Base-by-base conservation (phyloP, 2,888 invertebrate genomes). In the Drosophila tanythrix region DNA sequence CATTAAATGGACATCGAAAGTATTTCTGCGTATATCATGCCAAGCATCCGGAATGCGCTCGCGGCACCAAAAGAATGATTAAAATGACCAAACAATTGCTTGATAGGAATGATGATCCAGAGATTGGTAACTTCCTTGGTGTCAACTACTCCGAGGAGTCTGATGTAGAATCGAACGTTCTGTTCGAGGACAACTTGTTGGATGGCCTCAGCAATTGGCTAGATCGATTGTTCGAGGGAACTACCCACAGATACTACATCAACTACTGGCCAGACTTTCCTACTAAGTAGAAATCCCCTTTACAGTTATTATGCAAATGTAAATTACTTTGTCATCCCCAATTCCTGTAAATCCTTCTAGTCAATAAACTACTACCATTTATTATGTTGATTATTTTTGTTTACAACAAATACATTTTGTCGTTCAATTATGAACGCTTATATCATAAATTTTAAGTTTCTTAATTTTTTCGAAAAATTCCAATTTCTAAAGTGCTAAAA, bases 21-120 rank as follows among this genome's bases (percentile, higher is more conserved):
- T 99, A 99, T 94, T 99, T 98, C 94, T 99, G 98, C 93, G 98
- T 99, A 94, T 99, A 99, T 94, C 99, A 99, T 94, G 98, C 98
- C 67, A 98, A 98, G 93, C 98, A 98, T 93, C 97, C 97, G 1
- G 98, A 98, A 94, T 94, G 95, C 70, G 94, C 94, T 79, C 95
- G 95, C 88, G 95, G 95, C 53, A 95, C 95, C 62, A 96, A 95
- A 95, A 94, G 96, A 82, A 96, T 96, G 95, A 94, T 95, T 43
- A 95, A 95, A 91, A 96, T 96, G 94, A 95, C 96, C 53, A 94
- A 94, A 35, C 94, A 95, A 56, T 92, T 95, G 85, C 94, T 94
- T 71, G 89, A 88, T 56, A 82, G 88, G 25, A 92, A 90, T n/a
- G 94, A 94, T 70, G 96, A 97, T 93, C 96, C 96, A 11, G 97